A percentile compares a stretch with the other conserved stretches of the same genome.
Conservation (phyloP, 2,797 vertebrate species). For the Meda fulgida region DNA sequence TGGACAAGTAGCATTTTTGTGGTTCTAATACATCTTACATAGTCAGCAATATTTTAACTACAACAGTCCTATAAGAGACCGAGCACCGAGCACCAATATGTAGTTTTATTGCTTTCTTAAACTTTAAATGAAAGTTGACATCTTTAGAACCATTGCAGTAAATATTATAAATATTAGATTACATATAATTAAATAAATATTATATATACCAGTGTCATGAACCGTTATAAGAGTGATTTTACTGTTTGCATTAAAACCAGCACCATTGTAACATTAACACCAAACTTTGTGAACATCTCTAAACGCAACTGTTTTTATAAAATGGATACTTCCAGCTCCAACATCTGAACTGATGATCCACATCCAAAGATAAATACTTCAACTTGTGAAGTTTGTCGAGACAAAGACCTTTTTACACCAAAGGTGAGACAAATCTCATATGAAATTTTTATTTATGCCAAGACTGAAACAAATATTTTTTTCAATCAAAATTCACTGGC, state of each 20-base stretch:
- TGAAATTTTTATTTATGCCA: background rate
- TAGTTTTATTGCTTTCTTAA: background rate
- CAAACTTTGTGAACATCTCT: background rate
- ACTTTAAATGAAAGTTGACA: background rate
- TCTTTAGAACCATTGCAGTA: background rate
- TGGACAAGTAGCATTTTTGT: slow-evolving; percentile 23
- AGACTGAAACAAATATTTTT: background rate
- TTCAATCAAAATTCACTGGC: too few relatives aligned
- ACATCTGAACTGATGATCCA: background rate
- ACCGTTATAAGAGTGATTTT: background rate
- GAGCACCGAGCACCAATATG: background rate
- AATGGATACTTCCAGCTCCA: background rate
- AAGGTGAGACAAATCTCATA: background rate
- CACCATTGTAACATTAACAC: background rate
- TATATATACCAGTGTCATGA: background rate
- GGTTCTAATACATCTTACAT: background rate
- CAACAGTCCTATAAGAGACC: background rate
- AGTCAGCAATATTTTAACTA: slow-evolving; percentile 2
- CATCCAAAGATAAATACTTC: background rate
- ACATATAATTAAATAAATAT: background rate
- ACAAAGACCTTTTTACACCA: background rate
- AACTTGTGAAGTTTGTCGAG: background rate
- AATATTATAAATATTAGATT: background rate
- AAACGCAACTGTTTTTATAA: background rate
- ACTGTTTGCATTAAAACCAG: background rate